Evolutionary conservation across 2,888 invertebrate species (phyloP), one percentile per base, ranked within the genome.

Genomic region (Mesorhabditis belari): DNA sequence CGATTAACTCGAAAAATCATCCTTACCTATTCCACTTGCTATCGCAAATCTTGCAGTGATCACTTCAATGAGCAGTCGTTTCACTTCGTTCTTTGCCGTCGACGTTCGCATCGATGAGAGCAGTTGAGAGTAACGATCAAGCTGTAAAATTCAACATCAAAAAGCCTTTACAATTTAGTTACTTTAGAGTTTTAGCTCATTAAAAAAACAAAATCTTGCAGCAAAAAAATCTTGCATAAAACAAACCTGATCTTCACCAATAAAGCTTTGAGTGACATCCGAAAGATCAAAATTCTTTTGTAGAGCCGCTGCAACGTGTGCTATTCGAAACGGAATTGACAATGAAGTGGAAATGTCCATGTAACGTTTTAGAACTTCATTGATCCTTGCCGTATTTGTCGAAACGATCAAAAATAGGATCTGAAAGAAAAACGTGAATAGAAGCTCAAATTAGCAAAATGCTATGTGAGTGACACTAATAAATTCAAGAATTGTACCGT

Each of bases 401-500:
- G 44, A 17, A 9, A 17, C 44, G 12, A 35, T 9, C 44, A n/a
- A 17, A n/a, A 35, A 35, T n/a, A 35, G 44, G 12, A 35, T n/a
- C 44, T 35, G 1, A 35, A 35, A 35, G n/a, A n/a, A n/a, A n/a
- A 35, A n/a, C 44, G 44, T 35, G 44, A 35, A 35, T n/a, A 35
- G 44, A 9, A 35, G 12, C 44, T 35, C 1, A 35, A 35, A 35
- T 17, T 35, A 12, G 6, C 17, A 35, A 35, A 35, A 12, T 35
- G 6, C 6, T 35, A 35, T 17, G 17, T 12, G 17, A 12, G 35
- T 35, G 17, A 35, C 17, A 35, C 17, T 17, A 17, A 35, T 35
- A 35, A 35, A 12, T 35, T 35, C 9, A 35, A 35, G 35, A 35
- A 35, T 35, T 35, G 35, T 57, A 72, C 72, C 56, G 63, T 68